Percentiles rank a stretch among this genome's conserved stretches.
Conservation (phyloP, 2,888 invertebrate genomes). For the Sthenelais limicola region DNA sequence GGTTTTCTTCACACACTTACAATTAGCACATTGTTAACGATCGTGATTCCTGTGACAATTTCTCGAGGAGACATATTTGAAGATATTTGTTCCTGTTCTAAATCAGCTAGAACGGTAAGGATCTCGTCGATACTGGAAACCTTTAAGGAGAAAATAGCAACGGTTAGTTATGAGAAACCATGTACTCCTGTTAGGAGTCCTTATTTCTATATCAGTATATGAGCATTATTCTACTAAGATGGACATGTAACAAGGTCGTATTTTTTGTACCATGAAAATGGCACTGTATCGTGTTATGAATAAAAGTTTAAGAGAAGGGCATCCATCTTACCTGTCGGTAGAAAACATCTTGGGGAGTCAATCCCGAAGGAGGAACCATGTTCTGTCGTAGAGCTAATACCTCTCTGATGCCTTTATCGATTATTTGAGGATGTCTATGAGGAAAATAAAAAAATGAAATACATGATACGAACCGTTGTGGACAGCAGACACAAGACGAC, state of each 20-base stretch:
- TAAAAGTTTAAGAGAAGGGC: too few relatives aligned
- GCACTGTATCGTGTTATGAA: too few relatives aligned
- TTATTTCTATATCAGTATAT: too few relatives aligned
- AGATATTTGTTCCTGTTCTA: constrained; percentile 77
- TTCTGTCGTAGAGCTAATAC: constrained; percentile 72
- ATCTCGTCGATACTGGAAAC: constrained; percentile 80
- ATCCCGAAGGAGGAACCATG: constrained; percentile 72
- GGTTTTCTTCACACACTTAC: too few relatives aligned
- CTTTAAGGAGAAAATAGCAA: constrained; percentile 66
- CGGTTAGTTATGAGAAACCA: too few relatives aligned
- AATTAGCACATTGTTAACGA: constrained; percentile 77
- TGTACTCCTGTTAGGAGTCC: too few relatives aligned
- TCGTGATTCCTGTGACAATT: constrained; percentile 75
- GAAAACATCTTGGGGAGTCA: constrained; percentile 84
- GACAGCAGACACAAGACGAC: too few relatives aligned
- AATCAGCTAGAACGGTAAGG: constrained; percentile 78
- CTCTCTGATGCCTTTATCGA: constrained; percentile 77
- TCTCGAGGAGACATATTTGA: constrained; percentile 77
- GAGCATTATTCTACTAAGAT: too few relatives aligned
- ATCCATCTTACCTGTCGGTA: constrained; percentile 79
- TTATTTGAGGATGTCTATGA: constrained; percentile 67
- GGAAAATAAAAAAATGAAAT: not conserved
- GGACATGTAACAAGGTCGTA: too few relatives aligned
- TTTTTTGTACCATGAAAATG: too few relatives aligned
- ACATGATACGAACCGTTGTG: too few relatives aligned